These are phyloP conservation scores for Drosophila novamexicana DNA, from an alignment of 1,140 invertebrate species.

Conservation along the genomic window DNA sequence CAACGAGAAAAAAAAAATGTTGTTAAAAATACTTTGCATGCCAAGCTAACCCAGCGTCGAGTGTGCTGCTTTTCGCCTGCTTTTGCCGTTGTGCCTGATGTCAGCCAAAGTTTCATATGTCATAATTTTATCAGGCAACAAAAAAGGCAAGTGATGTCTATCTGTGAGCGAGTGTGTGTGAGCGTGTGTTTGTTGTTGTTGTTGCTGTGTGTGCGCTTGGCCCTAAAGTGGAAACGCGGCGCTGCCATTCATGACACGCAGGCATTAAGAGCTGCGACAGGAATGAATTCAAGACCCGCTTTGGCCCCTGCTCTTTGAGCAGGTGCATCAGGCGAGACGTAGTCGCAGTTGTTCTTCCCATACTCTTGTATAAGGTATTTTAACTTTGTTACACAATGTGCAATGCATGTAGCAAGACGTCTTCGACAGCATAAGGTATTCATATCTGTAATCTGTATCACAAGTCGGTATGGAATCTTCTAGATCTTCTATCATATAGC, in stretches of 20 bases:
- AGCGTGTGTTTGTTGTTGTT: constrained; percentile 7
- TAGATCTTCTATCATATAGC: no score
- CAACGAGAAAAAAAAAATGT: constrained; percentile 5
- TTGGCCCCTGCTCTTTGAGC: constrained; percentile 1
- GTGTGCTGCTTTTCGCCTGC: constrained; percentile 32
- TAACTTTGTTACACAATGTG: no score
- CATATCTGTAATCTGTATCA: no score
- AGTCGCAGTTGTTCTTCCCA: background rate
- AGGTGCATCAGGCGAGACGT: constrained; percentile 38
- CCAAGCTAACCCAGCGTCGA: constrained; percentile 18
- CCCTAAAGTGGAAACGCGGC: constrained; percentile 77
- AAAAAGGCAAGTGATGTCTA: constrained; percentile 55
- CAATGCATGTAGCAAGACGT: no score
- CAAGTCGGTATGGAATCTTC: no score
- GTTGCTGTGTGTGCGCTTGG: constrained; percentile 19
- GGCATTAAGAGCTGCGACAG: constrained; percentile 74
- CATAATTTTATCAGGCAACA: constrained; percentile 82
- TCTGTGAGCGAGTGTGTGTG: constrained; percentile 23
- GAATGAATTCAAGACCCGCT: constrained; percentile 18
- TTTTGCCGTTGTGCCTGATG: constrained; percentile 47
- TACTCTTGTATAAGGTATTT: no score
- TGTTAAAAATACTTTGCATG: constrained; percentile 62
- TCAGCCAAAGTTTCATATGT: constrained; percentile 82
- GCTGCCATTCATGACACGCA: constrained; percentile 80
- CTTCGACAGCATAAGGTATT: no score